Percentiles rank a stretch among this genome's conserved stretches.
Conservation (phyloP, 2,888 invertebrate species). For the Drosophila anceps region DNA sequence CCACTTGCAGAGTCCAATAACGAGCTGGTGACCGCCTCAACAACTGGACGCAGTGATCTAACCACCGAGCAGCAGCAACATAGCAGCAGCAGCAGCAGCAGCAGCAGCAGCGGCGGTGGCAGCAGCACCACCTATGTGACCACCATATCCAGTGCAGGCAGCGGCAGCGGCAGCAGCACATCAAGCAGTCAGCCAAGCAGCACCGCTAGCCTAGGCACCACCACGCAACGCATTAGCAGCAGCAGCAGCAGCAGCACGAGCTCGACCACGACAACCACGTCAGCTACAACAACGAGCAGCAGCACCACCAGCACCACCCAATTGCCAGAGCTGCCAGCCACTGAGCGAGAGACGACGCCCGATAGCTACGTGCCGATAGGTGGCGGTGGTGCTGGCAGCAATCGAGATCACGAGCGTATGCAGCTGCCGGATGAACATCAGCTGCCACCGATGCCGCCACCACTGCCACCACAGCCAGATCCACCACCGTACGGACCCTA, state of each 20-base stretch:
- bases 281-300: constrained; percentile 75
- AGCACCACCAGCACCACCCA: constrained; percentile 69
- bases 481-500: constrained; percentile 72
- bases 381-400: constrained; percentile 44
- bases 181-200: constrained; percentile 50
- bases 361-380: constrained; percentile 73
- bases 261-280: constrained; percentile 65
- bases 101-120: constrained; percentile 46
- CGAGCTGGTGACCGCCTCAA: constrained; percentile 73
- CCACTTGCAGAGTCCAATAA: constrained; percentile 80
- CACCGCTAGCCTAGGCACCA: constrained; percentile 52
- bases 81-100: constrained; percentile 80
- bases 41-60: constrained; percentile 76
- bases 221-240: constrained; percentile 57
- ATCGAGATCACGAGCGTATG: constrained; percentile 72
- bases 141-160: constrained; percentile 59
- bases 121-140: constrained; percentile 71
- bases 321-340: constrained; percentile 79
- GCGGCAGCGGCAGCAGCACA: constrained; percentile 64
- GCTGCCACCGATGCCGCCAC: constrained; percentile 70
- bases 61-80: constrained; percentile 87
- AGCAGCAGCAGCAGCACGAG: constrained; percentile 52
- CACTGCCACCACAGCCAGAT: constrained; percentile 82
- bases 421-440: constrained; percentile 77
- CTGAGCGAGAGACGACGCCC: constrained; percentile 83